Percentiles rank a stretch among this genome's conserved stretches.
Evolutionary conservation across 1,140 invertebrate species (phyloP).

Genomic region (Caenorhabditis remanei): DNA sequence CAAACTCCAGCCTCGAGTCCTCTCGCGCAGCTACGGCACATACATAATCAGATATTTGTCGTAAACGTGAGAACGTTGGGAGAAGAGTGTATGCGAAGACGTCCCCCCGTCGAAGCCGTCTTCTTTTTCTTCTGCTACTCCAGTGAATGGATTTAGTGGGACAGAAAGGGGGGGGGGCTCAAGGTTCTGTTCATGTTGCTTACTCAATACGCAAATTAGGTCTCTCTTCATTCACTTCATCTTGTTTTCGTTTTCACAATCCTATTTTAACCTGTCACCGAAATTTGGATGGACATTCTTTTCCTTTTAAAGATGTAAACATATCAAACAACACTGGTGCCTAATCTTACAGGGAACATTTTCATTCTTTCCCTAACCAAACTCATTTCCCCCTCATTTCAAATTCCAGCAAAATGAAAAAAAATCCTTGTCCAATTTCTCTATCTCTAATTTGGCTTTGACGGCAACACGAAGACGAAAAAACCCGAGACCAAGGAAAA

Average conservation of each 20-base stretch:
- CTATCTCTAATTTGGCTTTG: slow-evolving; percentile 40
- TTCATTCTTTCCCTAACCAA: too few relatives aligned
- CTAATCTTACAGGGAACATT: background rate
- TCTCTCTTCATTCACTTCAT: background rate
- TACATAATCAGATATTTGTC: slow-evolving; percentile 50
- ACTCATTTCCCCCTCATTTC: too few relatives aligned
- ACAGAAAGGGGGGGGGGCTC: background rate
- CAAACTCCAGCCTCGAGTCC: slow-evolving; percentile 13
- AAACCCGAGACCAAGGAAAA: slow-evolving; percentile 36
- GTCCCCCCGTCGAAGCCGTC: background rate
- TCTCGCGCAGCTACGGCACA: background rate
- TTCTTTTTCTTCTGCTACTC: background rate
- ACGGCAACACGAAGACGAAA: background rate
- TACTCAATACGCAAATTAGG: background rate
- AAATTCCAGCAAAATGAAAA: too few relatives aligned
- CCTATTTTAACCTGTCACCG: background rate
- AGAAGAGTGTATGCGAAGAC: background rate
- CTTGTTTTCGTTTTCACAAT: background rate
- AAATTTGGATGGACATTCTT: too few relatives aligned
- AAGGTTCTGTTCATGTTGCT: slow-evolving; percentile 2
- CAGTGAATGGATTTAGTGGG: slow-evolving; percentile 11
- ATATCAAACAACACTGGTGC: too few relatives aligned
- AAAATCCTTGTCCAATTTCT: slow-evolving; percentile 15
- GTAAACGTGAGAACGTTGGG: slow-evolving; percentile 50
- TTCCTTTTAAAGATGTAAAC: too few relatives aligned